Conservation (phyloP, 1,140 invertebrate species). For the Phymorhynchus buccinoides region DNA sequence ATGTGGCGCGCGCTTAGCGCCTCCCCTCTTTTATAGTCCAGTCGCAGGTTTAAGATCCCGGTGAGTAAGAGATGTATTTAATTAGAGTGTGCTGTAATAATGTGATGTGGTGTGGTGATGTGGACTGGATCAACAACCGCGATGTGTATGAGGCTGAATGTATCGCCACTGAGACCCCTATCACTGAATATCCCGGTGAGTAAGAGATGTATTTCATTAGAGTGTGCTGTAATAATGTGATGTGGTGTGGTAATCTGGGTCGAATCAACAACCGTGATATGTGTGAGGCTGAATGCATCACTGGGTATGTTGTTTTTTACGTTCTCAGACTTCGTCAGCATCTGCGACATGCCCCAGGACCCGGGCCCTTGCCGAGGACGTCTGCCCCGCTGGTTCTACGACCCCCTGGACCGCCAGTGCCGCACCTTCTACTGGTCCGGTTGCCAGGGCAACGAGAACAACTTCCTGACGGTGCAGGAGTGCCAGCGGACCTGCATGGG, state of each 20-base stretch:
- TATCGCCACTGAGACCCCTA: slow-evolving; percentile 31
- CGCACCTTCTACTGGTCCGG: slow-evolving; percentile 64
- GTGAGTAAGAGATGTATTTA: neutral
- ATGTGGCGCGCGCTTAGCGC: too few species aligned
- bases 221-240: too few species aligned
- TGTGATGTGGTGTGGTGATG: too few species aligned
- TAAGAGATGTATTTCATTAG: too few species aligned
- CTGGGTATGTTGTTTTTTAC: neutral
- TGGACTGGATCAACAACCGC: slow-evolving; percentile 66
- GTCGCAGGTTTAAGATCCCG: slow-evolving; percentile 36
- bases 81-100: too few species aligned
- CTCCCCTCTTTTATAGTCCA: too few species aligned
- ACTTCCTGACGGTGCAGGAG: slow-evolving; percentile 53
- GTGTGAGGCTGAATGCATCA: too few species aligned
- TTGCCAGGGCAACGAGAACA: slow-evolving; percentile 69
- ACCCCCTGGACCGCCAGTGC: slow-evolving; percentile 55
- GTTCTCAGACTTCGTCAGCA: slow-evolving; percentile 42
- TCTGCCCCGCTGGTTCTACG: slow-evolving; percentile 59
- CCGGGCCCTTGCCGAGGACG: slow-evolving; percentile 82
- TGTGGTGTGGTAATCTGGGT: too few species aligned
- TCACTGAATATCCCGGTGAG: slow-evolving; percentile 32
- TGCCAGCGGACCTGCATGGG: slow-evolving; percentile 64
- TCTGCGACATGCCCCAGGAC: slow-evolving; percentile 84
- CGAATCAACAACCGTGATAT: neutral
- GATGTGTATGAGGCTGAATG: slow-evolving; percentile 64